Base-by-base conservation (phyloP, 1,140 invertebrate species). In the Lordiphosa stackelbergi region DNA sequence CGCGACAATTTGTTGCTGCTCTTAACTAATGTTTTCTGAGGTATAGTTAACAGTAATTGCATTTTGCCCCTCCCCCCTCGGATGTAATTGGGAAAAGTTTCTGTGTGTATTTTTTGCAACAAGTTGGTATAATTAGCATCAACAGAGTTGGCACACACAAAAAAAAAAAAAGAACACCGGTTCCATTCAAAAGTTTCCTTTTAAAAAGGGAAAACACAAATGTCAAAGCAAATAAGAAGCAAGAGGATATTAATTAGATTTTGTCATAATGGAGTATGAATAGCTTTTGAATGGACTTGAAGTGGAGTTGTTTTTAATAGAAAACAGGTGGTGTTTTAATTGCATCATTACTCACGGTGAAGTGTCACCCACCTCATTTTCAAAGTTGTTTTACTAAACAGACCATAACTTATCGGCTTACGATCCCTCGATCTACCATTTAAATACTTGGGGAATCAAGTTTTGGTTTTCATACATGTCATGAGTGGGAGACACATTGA, bases 31-130 rank as follows among this genome's bases (percentile, higher is more conserved):
- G 55, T 66, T 70, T 58, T 37, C 58, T 54, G 43, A 36, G 60
- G 62, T 53, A 59, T 68, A 79, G 74, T 74, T 79, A 74, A 57
- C 75, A 53, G 61, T 81, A 78, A 78, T 78, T 78, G 72, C 70
- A 66, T 69, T 78, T 63, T 7, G 5, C 28, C 28, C 7, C 7
- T 31, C 28, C 28, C 28, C 28, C 2, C 5, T 8, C 28, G 6
- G 61, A 66, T 81, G 73, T 81, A 79, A 78, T 78, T 74, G 74
- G 48, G 24, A 68, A 53, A 68, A 68, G 48, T 68, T 68, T 53
- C 35, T 13, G 37, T 41, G 12, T 40, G 6, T 41, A 7, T 41
- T 41, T 41, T 22, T 53, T 5, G 48, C 75, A 79, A 79, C 75
- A 74, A 78, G 74, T 79, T 73, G 58, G 31, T 12, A 9, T 12